Evolutionary conservation across 1,140 invertebrate genomes (phyloP).

Genomic region (Hycleus cichorii): DNA sequence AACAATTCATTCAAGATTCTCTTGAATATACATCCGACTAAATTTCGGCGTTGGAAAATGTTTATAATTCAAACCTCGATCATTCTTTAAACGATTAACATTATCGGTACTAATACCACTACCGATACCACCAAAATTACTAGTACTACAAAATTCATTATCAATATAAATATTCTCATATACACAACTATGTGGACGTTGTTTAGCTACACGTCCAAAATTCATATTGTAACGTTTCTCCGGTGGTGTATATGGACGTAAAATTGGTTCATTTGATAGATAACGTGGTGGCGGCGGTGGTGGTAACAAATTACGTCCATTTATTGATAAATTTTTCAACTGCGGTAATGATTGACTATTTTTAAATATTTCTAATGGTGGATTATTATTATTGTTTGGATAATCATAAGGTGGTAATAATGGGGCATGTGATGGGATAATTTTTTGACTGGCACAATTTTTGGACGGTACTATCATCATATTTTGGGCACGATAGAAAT

Average conservation of each 20-base stretch:
- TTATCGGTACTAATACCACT: no score
- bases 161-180: slow-evolving; percentile 36
- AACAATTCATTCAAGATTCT: slow-evolving; percentile 26
- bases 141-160: slow-evolving; percentile 25
- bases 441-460: slow-evolving; percentile 32
- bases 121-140: background rate
- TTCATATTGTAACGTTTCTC: slow-evolving; percentile 37
- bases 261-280: slow-evolving; percentile 10
- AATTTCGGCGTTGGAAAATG: slow-evolving; percentile 37
- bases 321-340: slow-evolving; percentile 19
- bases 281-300: slow-evolving; percentile 1
- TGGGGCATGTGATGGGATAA: slow-evolving; percentile 28
- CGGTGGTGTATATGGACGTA: slow-evolving; percentile 34
- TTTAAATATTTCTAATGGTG: slow-evolving; percentile 19
- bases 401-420: slow-evolving; percentile 22
- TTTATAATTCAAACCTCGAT: slow-evolving; percentile 19
- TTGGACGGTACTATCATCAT: slow-evolving; percentile 31
- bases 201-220: slow-evolving; percentile 27
- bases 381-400: background rate
- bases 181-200: slow-evolving; percentile 30
- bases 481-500: slow-evolving; percentile 28
- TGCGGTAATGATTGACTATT: slow-evolving; percentile 34
- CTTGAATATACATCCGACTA: slow-evolving; percentile 38
- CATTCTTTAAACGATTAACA: slow-evolving; percentile 15
- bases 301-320: background rate